Base-by-base conservation (phyloP, 2,888 invertebrate species). In the Lomographa bimaculata region DNA sequence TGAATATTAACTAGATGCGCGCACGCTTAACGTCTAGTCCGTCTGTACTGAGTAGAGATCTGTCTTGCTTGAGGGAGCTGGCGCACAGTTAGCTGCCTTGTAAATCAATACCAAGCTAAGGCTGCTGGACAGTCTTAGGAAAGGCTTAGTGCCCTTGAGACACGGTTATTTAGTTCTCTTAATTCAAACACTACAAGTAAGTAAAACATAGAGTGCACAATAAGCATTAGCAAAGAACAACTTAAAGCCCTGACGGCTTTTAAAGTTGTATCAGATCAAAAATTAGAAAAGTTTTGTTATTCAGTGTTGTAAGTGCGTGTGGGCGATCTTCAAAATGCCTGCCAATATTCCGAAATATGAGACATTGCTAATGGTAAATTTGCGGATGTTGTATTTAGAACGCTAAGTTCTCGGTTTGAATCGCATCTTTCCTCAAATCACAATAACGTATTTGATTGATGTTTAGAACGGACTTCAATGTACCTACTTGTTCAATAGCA, bases 31-130 rank as follows among this genome's bases (percentile, higher is more conserved):
- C 52, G 50, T 50, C 54, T 58, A 57, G 64, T 57, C 55, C 54
- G 73, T 57, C 55, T 53, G 73, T 70, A 71, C 63, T 64, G 60
- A 62, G 62, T 64, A 61, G 53, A 68, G 64, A 67, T 68, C 61
- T 61, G 54, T 72, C 61, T 65, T 45, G 42, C 38, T 39, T 36
- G 35, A 36, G 50, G 42, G 51, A 54, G 57, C 59, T 56, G 59
- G 57, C 59, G 8, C 57, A 48, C 57, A 60, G 49, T 60, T 60
- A 48, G 54, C 54, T 60, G 57, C 63, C 57, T 68, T 62, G 60
- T 63, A 60, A 71, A 64, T 69, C 56, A 58, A 60, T 60, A 64
- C 50, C 49, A 33, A 38, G 55, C 43, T 54, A 51, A 60, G 53
- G 54, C 30, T 50, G 49, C 36, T 52, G 43, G 50, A 54, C 43